Percentiles rank a stretch among this genome's conserved stretches.
Evolutionary conservation across 2,888 invertebrate genomes (phyloP).

Genomic region (Furcula furcula): DNA sequence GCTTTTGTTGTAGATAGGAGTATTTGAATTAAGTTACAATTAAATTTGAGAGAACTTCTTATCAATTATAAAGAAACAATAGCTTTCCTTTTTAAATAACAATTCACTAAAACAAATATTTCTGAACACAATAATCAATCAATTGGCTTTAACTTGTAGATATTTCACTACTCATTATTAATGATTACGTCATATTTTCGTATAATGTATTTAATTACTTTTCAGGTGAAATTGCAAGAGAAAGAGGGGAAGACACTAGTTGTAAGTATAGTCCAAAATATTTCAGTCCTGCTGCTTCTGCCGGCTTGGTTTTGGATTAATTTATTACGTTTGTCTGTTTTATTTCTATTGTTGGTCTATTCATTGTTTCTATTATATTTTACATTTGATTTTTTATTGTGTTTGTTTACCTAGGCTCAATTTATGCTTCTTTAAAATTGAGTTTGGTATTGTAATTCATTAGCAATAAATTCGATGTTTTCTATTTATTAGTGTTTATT

Average conservation of each 20-base stretch:
- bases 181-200: conserved; percentile 4
- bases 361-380: too few relatives aligned
- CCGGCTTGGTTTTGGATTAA: too few relatives aligned
- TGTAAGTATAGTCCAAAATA: conserved; percentile 82
- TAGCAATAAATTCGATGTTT: too few relatives aligned
- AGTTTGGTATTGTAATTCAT: too few relatives aligned
- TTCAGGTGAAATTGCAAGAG: conserved; percentile 88
- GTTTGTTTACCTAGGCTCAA: too few relatives aligned
- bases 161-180: neutral
- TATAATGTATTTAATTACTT: conserved; percentile 42
- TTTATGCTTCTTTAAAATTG: too few relatives aligned
- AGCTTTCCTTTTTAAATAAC: neutral
- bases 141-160: neutral
- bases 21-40: conserved; percentile 28
- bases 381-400: too few relatives aligned
- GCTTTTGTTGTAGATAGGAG: conserved; percentile 74
- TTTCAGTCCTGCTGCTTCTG: too few relatives aligned
- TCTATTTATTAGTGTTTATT: too few relatives aligned
- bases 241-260: conserved; percentile 88
- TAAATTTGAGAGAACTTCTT: neutral
- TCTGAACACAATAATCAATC: neutral
- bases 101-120: neutral
- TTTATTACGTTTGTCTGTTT: too few relatives aligned
- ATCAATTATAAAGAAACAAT: neutral
- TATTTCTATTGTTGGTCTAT: too few relatives aligned